Evolutionary conservation across 2,888 invertebrate species (phyloP).

Genomic region (Drosophila nr. perissopoda): DNA sequence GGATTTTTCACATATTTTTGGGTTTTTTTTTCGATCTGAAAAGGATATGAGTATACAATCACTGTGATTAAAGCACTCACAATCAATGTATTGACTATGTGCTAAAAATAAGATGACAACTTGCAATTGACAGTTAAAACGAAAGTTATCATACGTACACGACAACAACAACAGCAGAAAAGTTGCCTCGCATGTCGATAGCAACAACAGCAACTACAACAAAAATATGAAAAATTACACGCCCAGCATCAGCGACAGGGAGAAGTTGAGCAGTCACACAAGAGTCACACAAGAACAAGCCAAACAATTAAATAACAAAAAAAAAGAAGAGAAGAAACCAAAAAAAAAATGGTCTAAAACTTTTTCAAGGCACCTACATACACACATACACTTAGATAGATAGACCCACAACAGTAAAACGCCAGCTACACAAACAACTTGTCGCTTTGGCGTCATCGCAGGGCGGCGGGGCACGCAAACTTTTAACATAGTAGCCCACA

Average conservation of each 20-base stretch:
- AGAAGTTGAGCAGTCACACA: conserved; percentile 54
- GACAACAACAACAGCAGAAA: conserved; percentile 27
- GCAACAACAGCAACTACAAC: conserved; percentile 26
- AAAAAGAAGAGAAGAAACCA: conserved; percentile 33
- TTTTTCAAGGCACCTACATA: conserved; percentile 55
- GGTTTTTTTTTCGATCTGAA: background rate
- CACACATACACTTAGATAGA: conserved; percentile 1
- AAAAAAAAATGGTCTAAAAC: conserved; percentile 63
- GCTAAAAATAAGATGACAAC: conserved; percentile 40
- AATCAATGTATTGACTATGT: conserved; percentile 1
- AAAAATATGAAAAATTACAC: conserved; percentile 7
- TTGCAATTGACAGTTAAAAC: conserved; percentile 60
- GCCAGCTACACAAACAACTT: conserved; percentile 57
- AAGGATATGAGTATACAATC: background rate
- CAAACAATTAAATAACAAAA: conserved; percentile 67
- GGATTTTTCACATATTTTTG: background rate
- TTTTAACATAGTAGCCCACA: conserved; percentile 78
- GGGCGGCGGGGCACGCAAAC: conserved; percentile 50
- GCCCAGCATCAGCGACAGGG: conserved; percentile 30
- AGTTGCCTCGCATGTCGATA: conserved; percentile 33
- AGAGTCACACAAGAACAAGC: conserved; percentile 43
- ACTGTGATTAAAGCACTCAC: background rate
- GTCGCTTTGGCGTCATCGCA: conserved; percentile 52
- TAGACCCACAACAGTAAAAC: conserved; percentile 10
- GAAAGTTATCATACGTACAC: conserved; percentile 51